These are phyloP conservation scores for Amphipyra tragopoginis DNA, from an alignment of 2,888 invertebrate genomes.

Conservation along the genomic window DNA sequence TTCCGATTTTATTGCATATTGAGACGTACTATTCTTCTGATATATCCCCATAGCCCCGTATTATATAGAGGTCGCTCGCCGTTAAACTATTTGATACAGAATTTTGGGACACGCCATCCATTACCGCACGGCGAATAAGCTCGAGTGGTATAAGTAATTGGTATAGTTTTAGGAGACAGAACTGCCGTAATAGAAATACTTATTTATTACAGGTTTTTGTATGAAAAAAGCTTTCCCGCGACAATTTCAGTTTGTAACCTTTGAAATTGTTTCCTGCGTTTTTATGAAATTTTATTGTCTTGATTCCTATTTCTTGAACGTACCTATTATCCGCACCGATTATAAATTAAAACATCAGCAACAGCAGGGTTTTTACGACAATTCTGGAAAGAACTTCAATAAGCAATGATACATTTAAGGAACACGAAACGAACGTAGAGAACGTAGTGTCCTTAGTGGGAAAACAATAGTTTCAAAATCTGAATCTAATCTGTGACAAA, in stretches of 20 bases:
- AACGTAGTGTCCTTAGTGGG: too few relatives aligned
- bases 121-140: slow-evolving; percentile 41
- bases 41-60: slow-evolving; percentile 74
- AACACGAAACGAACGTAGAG: too few relatives aligned
- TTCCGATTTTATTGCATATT: slow-evolving; percentile 88
- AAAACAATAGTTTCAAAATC: too few relatives aligned
- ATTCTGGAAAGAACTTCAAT: too few relatives aligned
- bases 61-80: slow-evolving; percentile 73
- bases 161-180: slow-evolving; percentile 41
- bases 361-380: too few relatives aligned
- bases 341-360: too few relatives aligned
- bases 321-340: too few relatives aligned
- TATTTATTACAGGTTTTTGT: slow-evolving; percentile 30
- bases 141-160: too few relatives aligned
- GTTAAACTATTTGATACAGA: slow-evolving; percentile 75
- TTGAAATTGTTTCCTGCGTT: neutral
- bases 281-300: neutral
- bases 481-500: too few relatives aligned
- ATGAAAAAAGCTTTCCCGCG: slow-evolving; percentile 11
- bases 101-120: slow-evolving; percentile 60
- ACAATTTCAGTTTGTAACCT: neutral
- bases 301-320: too few relatives aligned
- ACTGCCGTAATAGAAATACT: slow-evolving; percentile 39
- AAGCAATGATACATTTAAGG: too few relatives aligned
- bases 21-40: slow-evolving; percentile 85